Percentiles rank a stretch among this genome's conserved stretches.
Conservation (phyloP, 2,888 invertebrate species). For the Synanthedon andrenaeformis region DNA sequence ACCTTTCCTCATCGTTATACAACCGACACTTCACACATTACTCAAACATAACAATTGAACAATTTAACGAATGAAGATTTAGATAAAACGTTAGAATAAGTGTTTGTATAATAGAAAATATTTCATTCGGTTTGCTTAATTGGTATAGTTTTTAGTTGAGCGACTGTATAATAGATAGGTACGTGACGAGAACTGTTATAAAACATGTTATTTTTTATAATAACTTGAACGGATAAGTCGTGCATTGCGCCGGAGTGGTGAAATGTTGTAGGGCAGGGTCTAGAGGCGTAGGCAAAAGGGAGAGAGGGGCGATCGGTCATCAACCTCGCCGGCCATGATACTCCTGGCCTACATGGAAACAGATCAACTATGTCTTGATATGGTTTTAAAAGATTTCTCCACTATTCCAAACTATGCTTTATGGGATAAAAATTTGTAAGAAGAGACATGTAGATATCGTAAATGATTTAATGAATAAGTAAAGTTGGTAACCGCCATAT, state of each 20-base stretch:
- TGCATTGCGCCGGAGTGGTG: constrained; percentile 39
- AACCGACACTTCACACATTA: constrained; percentile 26
- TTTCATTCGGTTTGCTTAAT: no score
- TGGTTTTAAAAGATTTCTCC: no score
- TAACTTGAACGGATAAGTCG: constrained; percentile 27
- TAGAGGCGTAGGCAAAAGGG: constrained; percentile 22
- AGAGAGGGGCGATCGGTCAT: constrained; percentile 37
- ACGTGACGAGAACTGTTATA: not conserved
- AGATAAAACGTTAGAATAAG: not conserved
- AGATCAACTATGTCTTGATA: not conserved
- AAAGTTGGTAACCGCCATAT: no score
- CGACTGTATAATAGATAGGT: not conserved
- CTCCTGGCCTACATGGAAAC: constrained; percentile 57
- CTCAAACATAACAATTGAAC: constrained; percentile 18
- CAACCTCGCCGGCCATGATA: constrained; percentile 51
- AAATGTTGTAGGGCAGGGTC: constrained; percentile 50
- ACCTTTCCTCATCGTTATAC: constrained; percentile 29
- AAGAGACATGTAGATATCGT: no score
- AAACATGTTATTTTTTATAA: not conserved
- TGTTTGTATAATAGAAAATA: not conserved
- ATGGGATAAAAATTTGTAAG: no score
- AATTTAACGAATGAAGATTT: not conserved
- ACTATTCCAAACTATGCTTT: no score
- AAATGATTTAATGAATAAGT: no score
- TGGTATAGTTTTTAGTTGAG: not conserved